phyloP scores from a whole-genome alignment of 2,797 vertebrate genomes.

The Rousettus madagascariensis region DNA sequence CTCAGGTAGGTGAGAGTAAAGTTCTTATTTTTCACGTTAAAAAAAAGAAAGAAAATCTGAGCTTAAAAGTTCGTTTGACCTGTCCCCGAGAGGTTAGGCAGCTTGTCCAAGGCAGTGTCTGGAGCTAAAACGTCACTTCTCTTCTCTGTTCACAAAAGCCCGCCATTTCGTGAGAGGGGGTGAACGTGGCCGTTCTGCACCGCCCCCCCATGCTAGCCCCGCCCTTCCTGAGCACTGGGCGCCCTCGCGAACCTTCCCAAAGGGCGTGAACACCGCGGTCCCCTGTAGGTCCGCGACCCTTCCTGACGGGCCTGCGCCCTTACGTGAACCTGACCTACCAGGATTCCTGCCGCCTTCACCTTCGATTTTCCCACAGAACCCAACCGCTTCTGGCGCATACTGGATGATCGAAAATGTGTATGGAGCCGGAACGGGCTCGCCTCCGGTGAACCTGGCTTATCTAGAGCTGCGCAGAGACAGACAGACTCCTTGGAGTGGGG shows the following conservation, averaged over 20 bases:
- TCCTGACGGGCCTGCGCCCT: accelerated
- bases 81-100: not conserved
- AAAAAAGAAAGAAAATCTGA: not conserved
- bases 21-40: not conserved
- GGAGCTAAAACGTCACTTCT: not conserved
- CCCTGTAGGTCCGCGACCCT: not conserved
- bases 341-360: not conserved
- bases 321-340: not conserved
- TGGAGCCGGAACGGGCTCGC: not conserved
- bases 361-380: not conserved
- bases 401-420: not conserved
- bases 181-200: not conserved
- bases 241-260: not conserved
- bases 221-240: accelerated
- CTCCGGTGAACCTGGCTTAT: not conserved
- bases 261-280: not conserved
- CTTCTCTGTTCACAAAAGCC: not conserved
- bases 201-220: not conserved
- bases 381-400: not conserved
- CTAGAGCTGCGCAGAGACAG: not conserved
- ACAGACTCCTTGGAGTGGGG: not conserved
- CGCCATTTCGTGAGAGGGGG: not conserved
- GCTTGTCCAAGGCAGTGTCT: not conserved
- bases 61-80: not conserved
- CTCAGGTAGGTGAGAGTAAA: not conserved